Conservation (phyloP, 2,797 vertebrate genomes). For the Alcedo atthis region DNA sequence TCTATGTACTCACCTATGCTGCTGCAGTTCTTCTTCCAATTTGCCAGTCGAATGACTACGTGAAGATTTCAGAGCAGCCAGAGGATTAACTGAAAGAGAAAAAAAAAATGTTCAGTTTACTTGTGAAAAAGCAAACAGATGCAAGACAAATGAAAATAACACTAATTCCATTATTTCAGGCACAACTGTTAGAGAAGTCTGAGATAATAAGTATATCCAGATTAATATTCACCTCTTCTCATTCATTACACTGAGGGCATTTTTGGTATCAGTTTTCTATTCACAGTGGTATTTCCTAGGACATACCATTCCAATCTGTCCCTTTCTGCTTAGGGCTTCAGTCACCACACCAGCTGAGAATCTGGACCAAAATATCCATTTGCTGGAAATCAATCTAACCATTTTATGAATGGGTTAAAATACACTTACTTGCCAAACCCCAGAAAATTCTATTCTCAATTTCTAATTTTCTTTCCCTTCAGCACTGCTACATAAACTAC, state of each 20-base stretch:
- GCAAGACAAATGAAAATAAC: neutral
- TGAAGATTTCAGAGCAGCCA: neutral
- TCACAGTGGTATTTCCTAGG: neutral
- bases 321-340: neutral
- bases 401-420: neutral
- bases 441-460: neutral
- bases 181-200: neutral
- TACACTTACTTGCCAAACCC: neutral
- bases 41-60: neutral
- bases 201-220: neutral
- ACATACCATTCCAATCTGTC: neutral
- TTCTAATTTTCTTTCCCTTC: neutral
- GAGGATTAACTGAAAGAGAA: neutral
- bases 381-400: neutral
- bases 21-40: neutral
- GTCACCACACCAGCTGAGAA: neutral
- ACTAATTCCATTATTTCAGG: neutral
- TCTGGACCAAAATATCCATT: neutral
- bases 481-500: too few species aligned
- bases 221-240: neutral
- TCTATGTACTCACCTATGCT: neutral
- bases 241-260: neutral
- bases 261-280: neutral
- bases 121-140: neutral
- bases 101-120: neutral